phyloP scores from a whole-genome alignment of 2,113 vertebrate genomes.

The Trinectes maculatus region DNA sequence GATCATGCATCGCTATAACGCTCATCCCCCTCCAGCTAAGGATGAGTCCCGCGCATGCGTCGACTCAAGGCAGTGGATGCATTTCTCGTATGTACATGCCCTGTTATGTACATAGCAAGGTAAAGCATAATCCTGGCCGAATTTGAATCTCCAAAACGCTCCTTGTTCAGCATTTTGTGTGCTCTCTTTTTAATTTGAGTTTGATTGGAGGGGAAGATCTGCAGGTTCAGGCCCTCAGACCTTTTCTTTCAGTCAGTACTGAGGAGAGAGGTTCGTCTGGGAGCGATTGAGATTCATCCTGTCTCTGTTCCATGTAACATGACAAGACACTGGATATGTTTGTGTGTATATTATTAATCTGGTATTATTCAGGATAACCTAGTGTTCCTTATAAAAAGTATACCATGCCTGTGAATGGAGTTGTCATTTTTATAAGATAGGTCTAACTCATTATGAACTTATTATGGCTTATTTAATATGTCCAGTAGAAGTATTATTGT shows the following conservation, averaged over 20 bases:
- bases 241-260: not conserved
- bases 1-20: slow-evolving; percentile 60
- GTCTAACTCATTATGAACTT: too few relatives aligned
- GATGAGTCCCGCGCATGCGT: slow-evolving; percentile 63
- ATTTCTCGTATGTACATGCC: slow-evolving; percentile 74
- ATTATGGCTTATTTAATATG: too few relatives aligned
- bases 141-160: slow-evolving; percentile 54
- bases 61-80: slow-evolving; percentile 64
- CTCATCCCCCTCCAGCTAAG: slow-evolving; percentile 62
- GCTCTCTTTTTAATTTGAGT: slow-evolving; percentile 5
- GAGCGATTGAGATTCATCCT: slow-evolving; percentile 55
- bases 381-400: not conserved
- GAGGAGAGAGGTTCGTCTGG: slow-evolving; percentile 21
- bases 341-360: slow-evolving; percentile 59
- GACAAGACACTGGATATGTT: slow-evolving; percentile 33
- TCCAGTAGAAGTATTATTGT: too few relatives aligned
- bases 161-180: slow-evolving; percentile 5
- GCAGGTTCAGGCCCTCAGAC: not conserved
- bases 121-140: slow-evolving; percentile 65
- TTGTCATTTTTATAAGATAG: too few relatives aligned
- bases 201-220: slow-evolving; percentile 39
- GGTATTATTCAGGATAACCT: slow-evolving; percentile 28
- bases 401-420: slow-evolving; percentile 19
- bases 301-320: slow-evolving; percentile 36
- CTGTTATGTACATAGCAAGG: slow-evolving; percentile 76